Percentiles rank a stretch among this genome's conserved stretches.
These are phyloP conservation scores for Chesias legatella DNA, from an alignment of 2,888 invertebrate species.

Conservation along the genomic window DNA sequence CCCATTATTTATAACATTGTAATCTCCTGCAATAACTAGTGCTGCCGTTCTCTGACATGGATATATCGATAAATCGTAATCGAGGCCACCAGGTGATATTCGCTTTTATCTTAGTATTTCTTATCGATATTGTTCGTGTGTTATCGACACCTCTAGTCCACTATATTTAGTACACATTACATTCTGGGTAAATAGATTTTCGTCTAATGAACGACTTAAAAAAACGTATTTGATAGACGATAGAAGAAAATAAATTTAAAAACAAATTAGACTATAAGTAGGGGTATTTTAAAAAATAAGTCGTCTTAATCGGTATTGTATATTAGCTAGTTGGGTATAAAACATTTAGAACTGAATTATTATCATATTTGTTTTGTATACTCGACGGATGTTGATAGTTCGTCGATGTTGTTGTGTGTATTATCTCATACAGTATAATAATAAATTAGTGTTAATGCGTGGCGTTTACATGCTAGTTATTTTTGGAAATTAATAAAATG, in stretches of 20 bases:
- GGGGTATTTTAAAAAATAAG: slow-evolving; percentile 51
- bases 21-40: slow-evolving; percentile 4
- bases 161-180: slow-evolving; percentile 15
- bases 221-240: slow-evolving; percentile 36
- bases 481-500: slow-evolving; percentile 76
- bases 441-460: slow-evolving; percentile 69
- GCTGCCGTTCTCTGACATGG: slow-evolving; percentile 5
- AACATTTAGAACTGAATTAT: slow-evolving; percentile 63
- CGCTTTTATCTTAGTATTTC: slow-evolving; percentile 43
- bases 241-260: slow-evolving; percentile 39
- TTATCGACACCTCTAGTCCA: slow-evolving; percentile 33
- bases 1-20: slow-evolving; percentile 1
- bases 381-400: slow-evolving; percentile 44
- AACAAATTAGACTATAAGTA: slow-evolving; percentile 65
- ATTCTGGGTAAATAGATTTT: slow-evolving; percentile 8
- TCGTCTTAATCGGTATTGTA: slow-evolving; percentile 61
- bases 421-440: slow-evolving; percentile 72
- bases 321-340: slow-evolving; percentile 58
- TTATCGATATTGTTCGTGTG: slow-evolving; percentile 29
- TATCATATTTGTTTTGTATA: slow-evolving; percentile 49
- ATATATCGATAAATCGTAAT: slow-evolving; percentile 19
- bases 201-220: slow-evolving; percentile 17
- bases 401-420: slow-evolving; percentile 56
- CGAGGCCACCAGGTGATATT: slow-evolving; percentile 51
- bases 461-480: slow-evolving; percentile 75